phyloP scores from a whole-genome alignment of 2,113 vertebrate genomes.

The Gorsachius goisagi region DNA sequence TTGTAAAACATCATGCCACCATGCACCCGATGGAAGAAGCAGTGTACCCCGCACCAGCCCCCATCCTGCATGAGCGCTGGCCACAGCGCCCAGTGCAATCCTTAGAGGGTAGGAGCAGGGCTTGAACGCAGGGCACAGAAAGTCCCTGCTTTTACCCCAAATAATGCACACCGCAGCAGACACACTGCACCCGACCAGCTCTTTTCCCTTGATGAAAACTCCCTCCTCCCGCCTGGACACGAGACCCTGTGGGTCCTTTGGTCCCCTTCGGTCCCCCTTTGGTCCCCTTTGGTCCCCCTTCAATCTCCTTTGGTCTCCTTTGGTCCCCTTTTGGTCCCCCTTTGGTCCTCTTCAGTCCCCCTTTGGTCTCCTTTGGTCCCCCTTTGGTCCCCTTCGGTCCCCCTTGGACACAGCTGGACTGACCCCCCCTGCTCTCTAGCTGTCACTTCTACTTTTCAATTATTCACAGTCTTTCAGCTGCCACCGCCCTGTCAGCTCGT shows the following conservation, averaged over 20 bases:
- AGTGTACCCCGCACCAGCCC: neutral
- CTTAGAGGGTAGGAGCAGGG: neutral
- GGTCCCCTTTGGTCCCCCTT: neutral
- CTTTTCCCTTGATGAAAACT: neutral
- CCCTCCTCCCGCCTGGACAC: neutral
- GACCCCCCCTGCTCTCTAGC: neutral
- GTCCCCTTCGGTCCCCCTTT: neutral
- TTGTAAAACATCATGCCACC: neutral
- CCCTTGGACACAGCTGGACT: neutral
- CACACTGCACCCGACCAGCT: neutral
- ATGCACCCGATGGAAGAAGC: accelerated
- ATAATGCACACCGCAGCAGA: neutral
- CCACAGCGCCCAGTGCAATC: accelerated
- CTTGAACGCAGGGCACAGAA: accelerated
- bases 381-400: neutral
- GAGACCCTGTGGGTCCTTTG: neutral
- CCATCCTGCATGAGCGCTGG: neutral
- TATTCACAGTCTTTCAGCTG: neutral
- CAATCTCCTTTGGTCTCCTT: neutral
- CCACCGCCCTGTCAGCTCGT: neutral
- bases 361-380: neutral
- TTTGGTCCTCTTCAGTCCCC: neutral
- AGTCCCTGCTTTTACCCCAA: neutral
- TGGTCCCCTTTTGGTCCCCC: neutral
- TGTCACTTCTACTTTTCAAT: neutral